Evolutionary conservation across 2,888 invertebrate genomes (phyloP), one percentile per base, ranked within the genome.

Genomic region (Agrochola lychnidis): DNA sequence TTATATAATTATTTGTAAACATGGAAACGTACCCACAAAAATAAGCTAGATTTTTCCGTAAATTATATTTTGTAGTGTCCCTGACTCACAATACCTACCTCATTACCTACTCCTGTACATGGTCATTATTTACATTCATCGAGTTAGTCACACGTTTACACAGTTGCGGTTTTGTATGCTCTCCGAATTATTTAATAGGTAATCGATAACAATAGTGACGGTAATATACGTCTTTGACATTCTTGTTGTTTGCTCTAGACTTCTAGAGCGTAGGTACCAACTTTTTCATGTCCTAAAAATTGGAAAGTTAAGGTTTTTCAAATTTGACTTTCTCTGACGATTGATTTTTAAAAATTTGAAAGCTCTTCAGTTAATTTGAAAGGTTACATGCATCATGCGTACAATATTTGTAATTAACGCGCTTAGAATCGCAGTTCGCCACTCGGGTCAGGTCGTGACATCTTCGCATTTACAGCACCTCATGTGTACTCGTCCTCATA

Each of bases 11-110:
- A 57, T 66, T 63, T 53, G 45, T 78, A 56, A 73, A 62, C 61
- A 74, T 81, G 61, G 61, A 73, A 81, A 79, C 22, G n/a, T 62
- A 67, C 66, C 45, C 51, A 61, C 36, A 57, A 79, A 68, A 30
- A 1, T 40, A 61, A 45, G 40, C 12, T 56, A 78, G 30, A 62
- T 56, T 61, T 81, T 81, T 79, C 81, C 78, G 16, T 74, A 51
- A 56, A 40, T 48, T 67, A 30, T 56, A 66, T 45, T 66, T 48
- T 12, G 40, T 53, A 10, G 10, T 25, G 36, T 30, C 14, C 14
- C 4, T 78, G 81, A 78, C 51, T 64, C 64, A 63, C 25, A 77
- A 2, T 53, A 30, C 2, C 19, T 62, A 22, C 30, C 30, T 30
- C 30, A 36, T 36, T 36, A 36, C 9, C 9, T 51, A 45, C 25